Evolutionary conservation across 2,888 invertebrate genomes (phyloP).

Genomic region (Unio delphinus): DNA sequence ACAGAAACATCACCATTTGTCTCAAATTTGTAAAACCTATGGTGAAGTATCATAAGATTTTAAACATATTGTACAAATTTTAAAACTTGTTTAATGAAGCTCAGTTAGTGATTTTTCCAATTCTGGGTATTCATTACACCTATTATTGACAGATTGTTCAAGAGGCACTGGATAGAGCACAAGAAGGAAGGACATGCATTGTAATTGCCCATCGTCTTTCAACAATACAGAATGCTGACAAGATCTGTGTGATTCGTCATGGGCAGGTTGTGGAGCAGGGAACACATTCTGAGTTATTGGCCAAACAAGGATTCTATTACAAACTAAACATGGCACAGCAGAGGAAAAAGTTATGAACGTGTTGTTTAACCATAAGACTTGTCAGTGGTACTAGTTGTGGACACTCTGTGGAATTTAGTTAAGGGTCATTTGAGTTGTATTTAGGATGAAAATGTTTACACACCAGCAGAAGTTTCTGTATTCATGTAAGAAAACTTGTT

Average conservation of each 20-base stretch:
- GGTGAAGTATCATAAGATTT: neutral
- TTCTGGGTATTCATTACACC: slow-evolving; percentile 3
- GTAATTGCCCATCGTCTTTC: slow-evolving; percentile 90
- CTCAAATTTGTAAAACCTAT: no score
- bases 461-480: no score
- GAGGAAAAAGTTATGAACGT: slow-evolving; percentile 23
- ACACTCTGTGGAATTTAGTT: no score
- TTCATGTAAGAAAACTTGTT: no score
- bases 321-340: slow-evolving; percentile 57
- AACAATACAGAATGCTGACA: slow-evolving; percentile 86
- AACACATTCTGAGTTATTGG: slow-evolving; percentile 59
- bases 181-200: slow-evolving; percentile 83
- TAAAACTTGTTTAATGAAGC: neutral
- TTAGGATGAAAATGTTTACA: no score
- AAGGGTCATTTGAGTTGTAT: no score
- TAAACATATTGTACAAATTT: neutral
- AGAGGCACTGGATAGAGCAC: slow-evolving; percentile 86
- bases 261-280: slow-evolving; percentile 66
- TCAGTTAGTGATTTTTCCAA: neutral
- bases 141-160: slow-evolving; percentile 81
- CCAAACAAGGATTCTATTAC: slow-evolving; percentile 62
- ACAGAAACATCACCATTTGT: no score
- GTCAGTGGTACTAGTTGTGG: no score
- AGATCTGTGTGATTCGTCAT: slow-evolving; percentile 70
- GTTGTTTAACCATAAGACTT: neutral